phyloP scores from a whole-genome alignment of 1,140 invertebrate genomes.

The Papilio aristodemus region DNA sequence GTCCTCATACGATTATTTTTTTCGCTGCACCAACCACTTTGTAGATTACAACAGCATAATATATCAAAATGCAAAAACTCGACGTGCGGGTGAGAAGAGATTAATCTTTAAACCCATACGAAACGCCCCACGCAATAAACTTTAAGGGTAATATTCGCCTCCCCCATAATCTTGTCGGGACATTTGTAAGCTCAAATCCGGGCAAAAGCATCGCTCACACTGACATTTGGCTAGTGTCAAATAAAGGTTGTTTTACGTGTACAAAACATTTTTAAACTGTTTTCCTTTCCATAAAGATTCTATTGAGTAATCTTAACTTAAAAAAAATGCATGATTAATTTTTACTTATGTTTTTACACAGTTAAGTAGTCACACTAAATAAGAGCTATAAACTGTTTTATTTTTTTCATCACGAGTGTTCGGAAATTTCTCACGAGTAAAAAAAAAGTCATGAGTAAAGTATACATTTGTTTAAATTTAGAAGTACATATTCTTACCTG shows the following conservation, averaged over 20 bases:
- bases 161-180: conserved; percentile 64
- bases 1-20: background rate
- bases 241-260: conserved; percentile 48
- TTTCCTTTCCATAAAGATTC: background rate
- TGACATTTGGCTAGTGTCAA: conserved; percentile 61
- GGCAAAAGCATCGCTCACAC: conserved; percentile 47
- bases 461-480: no score
- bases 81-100: conserved; percentile 41
- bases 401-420: no score
- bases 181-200: conserved; percentile 68
- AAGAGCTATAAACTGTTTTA: no score
- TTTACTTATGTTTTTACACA: no score
- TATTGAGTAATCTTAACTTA: no score
- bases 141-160: conserved; percentile 50
- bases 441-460: no score
- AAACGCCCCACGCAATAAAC: conserved; percentile 57
- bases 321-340: no score
- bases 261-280: conserved; percentile 6
- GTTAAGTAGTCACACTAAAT: no score
- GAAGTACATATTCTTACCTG: conserved; percentile 86
- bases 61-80: conserved; percentile 24
- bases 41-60: conserved; percentile 21
- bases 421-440: no score
- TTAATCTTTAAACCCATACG: conserved; percentile 61
- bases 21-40: conserved; percentile 7